phyloP scores from a whole-genome alignment of 2,113 vertebrate genomes.

The human region GRCh38 chr9:20611501-20612000 shows the following conservation, averaged over 20 bases:
- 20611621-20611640: constrained; percentile 38
- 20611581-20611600: constrained; percentile 40
- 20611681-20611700: constrained; percentile 53
- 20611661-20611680: not conserved
- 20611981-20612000: constrained; percentile 38
- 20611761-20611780: not conserved
- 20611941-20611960: constrained; percentile 35
- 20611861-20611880: not conserved
- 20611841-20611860: not conserved
- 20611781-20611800: constrained; percentile 8
- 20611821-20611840: not conserved
- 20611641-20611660: constrained; percentile 44
- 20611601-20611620: constrained; percentile 48
- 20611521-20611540: constrained; percentile 21
- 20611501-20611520: constrained; percentile 52
- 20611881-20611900: fast-evolving
- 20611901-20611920: not conserved
- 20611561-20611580: not conserved
- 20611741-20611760: constrained; percentile 41
- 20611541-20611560: constrained; percentile 36
- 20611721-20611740: constrained; percentile 29
- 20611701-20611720: constrained; percentile 45
- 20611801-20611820: not conserved
- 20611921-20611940: not conserved
- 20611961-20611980: constrained; percentile 28